Evolutionary conservation across 2,113 vertebrate species (phyloP), one percentile per base, ranked within the genome.

Genomic region (Tyto alba): DNA sequence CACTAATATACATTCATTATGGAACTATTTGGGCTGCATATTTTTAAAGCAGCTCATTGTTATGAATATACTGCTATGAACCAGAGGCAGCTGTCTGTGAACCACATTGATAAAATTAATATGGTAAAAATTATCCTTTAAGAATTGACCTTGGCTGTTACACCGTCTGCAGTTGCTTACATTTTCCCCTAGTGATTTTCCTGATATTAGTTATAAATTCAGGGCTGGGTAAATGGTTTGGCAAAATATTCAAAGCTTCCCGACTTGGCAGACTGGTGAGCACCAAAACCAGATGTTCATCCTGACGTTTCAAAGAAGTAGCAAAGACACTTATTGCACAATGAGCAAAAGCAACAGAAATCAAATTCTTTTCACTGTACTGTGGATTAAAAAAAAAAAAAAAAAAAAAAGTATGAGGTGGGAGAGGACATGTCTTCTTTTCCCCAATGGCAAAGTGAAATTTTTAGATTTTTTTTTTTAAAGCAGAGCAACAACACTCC

Each of bases 231-330:
- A 90, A 79, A 91, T 62, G 53, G 68, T 94, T 92, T 93, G 80
- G 89, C 68, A 89, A 93, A 95, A 87, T 34, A 92, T 62, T 92
- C 82, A 93, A 93, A 96, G 85, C 52, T 93, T 96, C 57, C 41
- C 2, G 29, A 34, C 83, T 92, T 96, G 92, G 83, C 88, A 4
- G 13, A 38, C 23, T 64, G 72, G 79, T 53, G 43, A 92, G 83
- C 86, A 89, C 90, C 76, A 75, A 94, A 96, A 92, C 52, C 90
- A 97, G 94, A 96, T 96, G 89, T 91, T 92, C 86, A 91, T 72
- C 73, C 57, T 0, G 9, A 75, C 3, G 6, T 92, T 93, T 95
- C 90, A 95, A 81, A 90, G 63, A 85, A 77, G 34, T 56, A 86
- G 84, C 88, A 87, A 95, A 95, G 75, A 82, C 34, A 69, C 22